phyloP scores from a whole-genome alignment of 2,113 vertebrate genomes.

The Festucalex cinctus region DNA sequence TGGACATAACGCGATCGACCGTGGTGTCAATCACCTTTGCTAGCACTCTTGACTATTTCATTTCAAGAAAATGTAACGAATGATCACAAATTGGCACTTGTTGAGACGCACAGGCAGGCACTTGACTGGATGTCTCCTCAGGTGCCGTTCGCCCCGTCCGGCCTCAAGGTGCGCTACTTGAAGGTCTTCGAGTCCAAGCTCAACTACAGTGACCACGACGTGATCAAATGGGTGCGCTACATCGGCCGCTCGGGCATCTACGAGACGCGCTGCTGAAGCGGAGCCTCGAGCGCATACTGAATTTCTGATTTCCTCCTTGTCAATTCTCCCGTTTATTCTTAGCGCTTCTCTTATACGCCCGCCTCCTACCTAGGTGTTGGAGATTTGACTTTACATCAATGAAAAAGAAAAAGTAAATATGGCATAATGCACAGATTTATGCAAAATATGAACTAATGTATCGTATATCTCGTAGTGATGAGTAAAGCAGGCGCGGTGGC shows the following conservation, averaged over 20 bases:
- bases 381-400: slow-evolving; percentile 58
- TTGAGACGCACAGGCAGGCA: background rate
- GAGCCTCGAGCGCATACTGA: slow-evolving; percentile 38
- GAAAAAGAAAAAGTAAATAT: slow-evolving; percentile 48
- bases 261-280: slow-evolving; percentile 94
- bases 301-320: slow-evolving; percentile 36
- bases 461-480: slow-evolving; percentile 68
- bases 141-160: slow-evolving; percentile 97
- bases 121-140: slow-evolving; percentile 38
- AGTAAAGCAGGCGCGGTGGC: slow-evolving; percentile 51
- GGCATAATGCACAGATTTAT: slow-evolving; percentile 70
- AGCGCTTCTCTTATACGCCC: slow-evolving; percentile 38
- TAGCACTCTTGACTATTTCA: too few species aligned
- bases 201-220: slow-evolving; percentile 99
- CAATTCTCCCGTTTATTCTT: slow-evolving; percentile 28
- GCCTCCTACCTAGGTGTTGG: slow-evolving; percentile 57
- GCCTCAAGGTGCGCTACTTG: slow-evolving; percentile 98
- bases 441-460: slow-evolving; percentile 71
- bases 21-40: too few species aligned
- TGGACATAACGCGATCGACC: too few species aligned
- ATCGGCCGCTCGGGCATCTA: slow-evolving; percentile 98
- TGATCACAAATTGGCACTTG: too few species aligned
- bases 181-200: slow-evolving; percentile 99
- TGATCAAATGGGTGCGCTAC: slow-evolving; percentile 99
- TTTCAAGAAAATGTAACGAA: too few species aligned